phyloP scores from a whole-genome alignment of 2,113 vertebrate species.

The Catagonus wagneri region DNA sequence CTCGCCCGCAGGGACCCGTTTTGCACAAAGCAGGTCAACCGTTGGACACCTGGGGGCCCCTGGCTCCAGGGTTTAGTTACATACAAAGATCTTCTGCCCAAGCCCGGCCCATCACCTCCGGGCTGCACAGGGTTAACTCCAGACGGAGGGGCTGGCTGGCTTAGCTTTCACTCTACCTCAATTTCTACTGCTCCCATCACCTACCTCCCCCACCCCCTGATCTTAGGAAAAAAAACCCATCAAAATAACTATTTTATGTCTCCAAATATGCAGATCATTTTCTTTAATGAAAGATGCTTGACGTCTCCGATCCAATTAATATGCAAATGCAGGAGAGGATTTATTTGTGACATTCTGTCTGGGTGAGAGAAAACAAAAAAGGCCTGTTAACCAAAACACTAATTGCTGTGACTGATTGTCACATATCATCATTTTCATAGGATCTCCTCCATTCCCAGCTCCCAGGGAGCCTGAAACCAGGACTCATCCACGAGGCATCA shows the following conservation, averaged over 20 bases:
- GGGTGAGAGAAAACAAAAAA: constrained; percentile 99
- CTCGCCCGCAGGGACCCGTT: not conserved
- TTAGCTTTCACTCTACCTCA: constrained; percentile 91
- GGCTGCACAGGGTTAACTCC: constrained; percentile 87
- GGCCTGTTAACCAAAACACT: constrained; percentile 99
- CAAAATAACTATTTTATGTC: constrained; percentile 99
- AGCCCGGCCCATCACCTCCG: constrained; percentile 74
- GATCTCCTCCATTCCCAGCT: constrained; percentile 96
- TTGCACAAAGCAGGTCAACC: not conserved
- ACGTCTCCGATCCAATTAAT: constrained; percentile 99
- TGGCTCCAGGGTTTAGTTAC: constrained; percentile 63
- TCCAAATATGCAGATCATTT: constrained; percentile 99
- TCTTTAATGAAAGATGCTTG: constrained; percentile 99
- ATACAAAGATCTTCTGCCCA: constrained; percentile 80
- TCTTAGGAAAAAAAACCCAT: constrained; percentile 93
- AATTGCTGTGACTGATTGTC: constrained; percentile 99
- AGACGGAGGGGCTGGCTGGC: constrained; percentile 79
- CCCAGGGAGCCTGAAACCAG: constrained; percentile 88
- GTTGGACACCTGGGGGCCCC: not conserved
- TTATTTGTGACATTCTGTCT: constrained; percentile 99
- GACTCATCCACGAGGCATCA: constrained; percentile 85
- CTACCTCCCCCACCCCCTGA: constrained; percentile 93
- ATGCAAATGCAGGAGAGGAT: constrained; percentile 99
- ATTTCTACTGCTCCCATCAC: constrained; percentile 98
- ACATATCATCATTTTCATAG: constrained; percentile 99